Conservation (phyloP, 2,888 invertebrate species). For the Nomada lathburiana region DNA sequence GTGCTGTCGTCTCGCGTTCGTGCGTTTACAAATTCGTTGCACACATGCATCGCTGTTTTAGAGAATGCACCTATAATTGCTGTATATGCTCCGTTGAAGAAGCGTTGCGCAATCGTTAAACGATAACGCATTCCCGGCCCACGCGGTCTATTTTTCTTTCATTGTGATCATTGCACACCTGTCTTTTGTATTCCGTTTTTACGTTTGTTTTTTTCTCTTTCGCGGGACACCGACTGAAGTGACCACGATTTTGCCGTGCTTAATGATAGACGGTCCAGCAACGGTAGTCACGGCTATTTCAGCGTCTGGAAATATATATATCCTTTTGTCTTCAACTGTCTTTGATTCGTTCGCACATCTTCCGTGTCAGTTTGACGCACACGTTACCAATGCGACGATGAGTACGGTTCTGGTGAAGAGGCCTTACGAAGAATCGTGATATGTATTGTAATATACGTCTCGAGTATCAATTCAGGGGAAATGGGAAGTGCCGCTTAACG, state of each 20-base stretch:
- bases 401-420: no score
- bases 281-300: not conserved
- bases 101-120: slow-evolving; percentile 43
- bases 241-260: not conserved
- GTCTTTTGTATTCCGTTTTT: slow-evolving; percentile 1
- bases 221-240: slow-evolving; percentile 14
- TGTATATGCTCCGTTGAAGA: not conserved
- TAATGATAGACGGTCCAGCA: not conserved
- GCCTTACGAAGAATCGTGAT: no score
- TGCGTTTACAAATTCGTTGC: not conserved
- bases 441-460: no score
- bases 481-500: no score
- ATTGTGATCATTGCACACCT: slow-evolving; percentile 35
- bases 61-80: not conserved
- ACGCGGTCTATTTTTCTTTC: slow-evolving; percentile 18
- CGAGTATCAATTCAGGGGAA: no score
- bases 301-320: not conserved
- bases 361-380: no score
- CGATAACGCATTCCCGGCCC: slow-evolving; percentile 7
- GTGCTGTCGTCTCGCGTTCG: no score
- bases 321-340: no score
- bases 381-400: no score
- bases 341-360: no score
- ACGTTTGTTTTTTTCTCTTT: not conserved
- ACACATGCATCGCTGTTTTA: not conserved